phyloP scores from a whole-genome alignment of 2,113 vertebrate species.

The Petaurus breviceps region DNA sequence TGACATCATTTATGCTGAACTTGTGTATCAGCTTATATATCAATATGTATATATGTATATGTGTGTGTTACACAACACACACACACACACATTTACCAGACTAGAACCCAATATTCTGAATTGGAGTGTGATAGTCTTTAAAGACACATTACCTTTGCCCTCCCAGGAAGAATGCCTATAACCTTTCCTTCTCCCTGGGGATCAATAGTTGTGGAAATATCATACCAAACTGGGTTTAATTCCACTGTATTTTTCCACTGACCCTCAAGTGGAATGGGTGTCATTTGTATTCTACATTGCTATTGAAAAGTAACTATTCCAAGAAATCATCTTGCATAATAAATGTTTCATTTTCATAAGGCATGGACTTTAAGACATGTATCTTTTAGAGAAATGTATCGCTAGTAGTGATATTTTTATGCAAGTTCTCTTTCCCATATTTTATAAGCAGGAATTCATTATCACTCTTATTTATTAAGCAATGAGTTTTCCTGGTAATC shows the following conservation, averaged over 20 bases:
- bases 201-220: not conserved
- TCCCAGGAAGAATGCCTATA: not conserved
- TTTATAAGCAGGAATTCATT: conserved; percentile 2
- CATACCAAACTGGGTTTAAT: not conserved
- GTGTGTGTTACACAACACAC: too few species aligned
- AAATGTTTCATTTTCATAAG: conserved; percentile 9
- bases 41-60: too few species aligned
- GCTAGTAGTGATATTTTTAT: not conserved
- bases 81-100: not conserved
- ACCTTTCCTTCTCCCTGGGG: not conserved
- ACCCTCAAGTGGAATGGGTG: not conserved
- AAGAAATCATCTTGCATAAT: not conserved
- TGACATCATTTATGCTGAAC: not conserved
- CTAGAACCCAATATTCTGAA: not conserved
- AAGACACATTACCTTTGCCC: not conserved
- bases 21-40: not conserved
- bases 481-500: not conserved
- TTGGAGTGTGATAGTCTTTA: not conserved
- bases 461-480: not conserved
- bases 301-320: not conserved
- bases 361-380: not conserved
- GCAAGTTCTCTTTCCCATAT: not conserved
- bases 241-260: not conserved
- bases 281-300: not conserved
- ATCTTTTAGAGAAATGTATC: not conserved